Conservation (phyloP, 2,888 invertebrate genomes). For the Leptinotarsa rubiginosa region DNA sequence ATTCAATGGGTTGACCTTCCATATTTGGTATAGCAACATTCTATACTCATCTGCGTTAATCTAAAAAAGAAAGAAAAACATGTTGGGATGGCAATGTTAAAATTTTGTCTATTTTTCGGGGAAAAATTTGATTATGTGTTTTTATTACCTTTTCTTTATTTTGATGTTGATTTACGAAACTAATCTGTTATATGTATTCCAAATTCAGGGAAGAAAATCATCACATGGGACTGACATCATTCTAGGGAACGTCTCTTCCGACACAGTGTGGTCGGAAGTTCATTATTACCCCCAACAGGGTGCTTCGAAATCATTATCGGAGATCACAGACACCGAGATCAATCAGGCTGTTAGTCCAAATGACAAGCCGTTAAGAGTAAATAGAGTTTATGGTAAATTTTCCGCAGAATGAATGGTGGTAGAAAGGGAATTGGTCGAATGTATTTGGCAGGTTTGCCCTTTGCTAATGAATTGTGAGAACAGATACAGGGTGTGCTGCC, state of each 20-base stretch:
- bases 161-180: too few relatives aligned
- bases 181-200: background rate
- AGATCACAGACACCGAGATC: constrained; percentile 35
- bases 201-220: background rate
- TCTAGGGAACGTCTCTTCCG: constrained; percentile 7
- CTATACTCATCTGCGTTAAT: too few relatives aligned
- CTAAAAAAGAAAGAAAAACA: too few relatives aligned
- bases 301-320: constrained; percentile 40
- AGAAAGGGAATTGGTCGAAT: background rate
- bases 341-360: constrained; percentile 34
- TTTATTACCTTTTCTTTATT: too few relatives aligned
- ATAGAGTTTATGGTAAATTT: constrained; percentile 26
- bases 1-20: too few relatives aligned
- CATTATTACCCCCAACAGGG: constrained; percentile 35
- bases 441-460: constrained; percentile 8
- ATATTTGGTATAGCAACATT: too few relatives aligned
- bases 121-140: too few relatives aligned
- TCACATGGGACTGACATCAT: background rate
- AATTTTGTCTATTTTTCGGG: too few relatives aligned
- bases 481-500: background rate
- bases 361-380: constrained; percentile 33
- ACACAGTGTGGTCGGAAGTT: constrained; percentile 29
- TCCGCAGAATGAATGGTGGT: background rate
- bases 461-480: constrained; percentile 5
- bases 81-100: too few relatives aligned